Evolutionary conservation across 1,140 invertebrate genomes (phyloP), one percentile per base, ranked within the genome.

Genomic region (Zophobas atratus): DNA sequence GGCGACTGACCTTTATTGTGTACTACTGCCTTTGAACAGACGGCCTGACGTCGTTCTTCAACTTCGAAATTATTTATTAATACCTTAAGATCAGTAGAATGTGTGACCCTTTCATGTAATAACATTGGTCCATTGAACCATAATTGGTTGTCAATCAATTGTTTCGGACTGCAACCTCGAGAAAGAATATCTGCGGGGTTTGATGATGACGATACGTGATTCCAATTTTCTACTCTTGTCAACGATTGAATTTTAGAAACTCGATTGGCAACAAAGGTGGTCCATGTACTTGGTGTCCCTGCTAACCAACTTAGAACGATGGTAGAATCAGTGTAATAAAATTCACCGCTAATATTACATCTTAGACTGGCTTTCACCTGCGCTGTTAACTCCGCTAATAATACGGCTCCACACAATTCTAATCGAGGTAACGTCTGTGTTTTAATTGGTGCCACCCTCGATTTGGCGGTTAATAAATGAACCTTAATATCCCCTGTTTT

Each of bases 181-280:
- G n/a, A n/a, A n/a, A n/a, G n/a, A n/a, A n/a, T 39, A 71, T 90
- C 87, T 1, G 86, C 86, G 41, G 87, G 87, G 80, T 89, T 88
- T 1, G 84, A 53, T 8, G 55, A 63, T 0, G 84, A 81, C 2
- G 74, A 60, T 0, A 88, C 84, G 75, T 46, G 43, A 3, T 2
- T 46, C 88, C 88, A 89, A 39, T 85, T 60, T 6, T 75, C 63
- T 1, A 41, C 36, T 20, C 72, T 49, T 3, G 80, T 76, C 6
- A 77, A 73, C 32, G 70, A 63, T 55, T 82, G 79, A 48, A 87
- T 85, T 75, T 82, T 71, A 0, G 81, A 46, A 0, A 87, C 84
- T 39, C 85, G 60, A 82, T 87, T 88, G 0, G 81, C 81, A 0
- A 84, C 83, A 51, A 86, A 87, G 0, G 82, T 81, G 46, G 81